Evolutionary conservation across 2,113 vertebrate genomes (phyloP).

Genomic region (Sylvietta virens): DNA sequence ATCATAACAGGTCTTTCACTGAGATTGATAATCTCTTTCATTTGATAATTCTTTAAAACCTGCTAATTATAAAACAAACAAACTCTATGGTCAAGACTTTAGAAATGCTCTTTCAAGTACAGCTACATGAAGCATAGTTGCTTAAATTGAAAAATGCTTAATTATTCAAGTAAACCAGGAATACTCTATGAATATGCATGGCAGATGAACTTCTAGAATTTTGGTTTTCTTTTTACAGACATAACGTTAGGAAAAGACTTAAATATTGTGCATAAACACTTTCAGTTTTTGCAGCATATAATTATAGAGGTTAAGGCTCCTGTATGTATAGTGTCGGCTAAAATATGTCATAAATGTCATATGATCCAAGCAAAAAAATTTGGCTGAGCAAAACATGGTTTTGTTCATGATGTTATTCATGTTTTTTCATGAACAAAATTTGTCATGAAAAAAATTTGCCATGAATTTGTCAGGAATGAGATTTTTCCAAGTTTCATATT

Average conservation of each 20-base stretch:
- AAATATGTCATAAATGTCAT: not conserved
- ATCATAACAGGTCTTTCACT: not conserved
- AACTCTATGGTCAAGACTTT: not conserved
- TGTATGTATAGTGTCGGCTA: not conserved
- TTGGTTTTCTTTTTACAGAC: slow-evolving; percentile 32
- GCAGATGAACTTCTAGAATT: not conserved
- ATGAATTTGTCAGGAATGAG: slow-evolving; percentile 29
- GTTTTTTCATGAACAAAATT: not conserved
- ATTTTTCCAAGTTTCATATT: slow-evolving; percentile 9
- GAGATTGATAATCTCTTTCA: not conserved
- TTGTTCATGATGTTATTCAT: not conserved
- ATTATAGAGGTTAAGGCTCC: slow-evolving; percentile 33
- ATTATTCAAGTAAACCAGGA: not conserved
- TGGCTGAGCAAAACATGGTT: not conserved
- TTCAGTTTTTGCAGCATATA: slow-evolving; percentile 37
- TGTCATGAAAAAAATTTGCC: not conserved
- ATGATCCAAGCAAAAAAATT: slow-evolving; percentile 22
- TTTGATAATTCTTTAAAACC: not conserved
- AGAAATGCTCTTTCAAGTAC: not conserved
- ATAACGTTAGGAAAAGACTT: not conserved
- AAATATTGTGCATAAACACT: slow-evolving; percentile 32
- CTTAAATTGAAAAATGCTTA: not conserved
- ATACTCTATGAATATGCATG: not conserved
- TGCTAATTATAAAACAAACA: not conserved
- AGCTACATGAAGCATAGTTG: not conserved